Conservation (phyloP, 2,113 vertebrate species). For the Gobius niger region DNA sequence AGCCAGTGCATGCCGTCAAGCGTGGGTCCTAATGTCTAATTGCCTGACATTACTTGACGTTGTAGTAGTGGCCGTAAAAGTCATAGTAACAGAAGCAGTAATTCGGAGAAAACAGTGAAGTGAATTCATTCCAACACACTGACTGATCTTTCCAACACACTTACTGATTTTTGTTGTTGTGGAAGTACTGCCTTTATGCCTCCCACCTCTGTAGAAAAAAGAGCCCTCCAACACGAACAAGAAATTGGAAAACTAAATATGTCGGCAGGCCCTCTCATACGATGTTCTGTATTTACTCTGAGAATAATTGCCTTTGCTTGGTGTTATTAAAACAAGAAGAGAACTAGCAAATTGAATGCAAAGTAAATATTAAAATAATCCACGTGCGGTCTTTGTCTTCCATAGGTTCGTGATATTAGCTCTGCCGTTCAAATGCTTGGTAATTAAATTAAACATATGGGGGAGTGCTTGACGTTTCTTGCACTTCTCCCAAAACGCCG, state of each 20-base stretch:
- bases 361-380: slow-evolving; percentile 70
- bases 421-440: slow-evolving; percentile 67
- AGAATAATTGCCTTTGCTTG: slow-evolving; percentile 67
- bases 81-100: too few relatives aligned
- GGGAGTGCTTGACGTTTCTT: slow-evolving; percentile 68
- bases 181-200: neutral
- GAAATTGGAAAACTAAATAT: slow-evolving; percentile 46
- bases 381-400: slow-evolving; percentile 51
- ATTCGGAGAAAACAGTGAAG: too few relatives aligned
- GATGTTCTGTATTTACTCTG: slow-evolving; percentile 43
- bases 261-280: slow-evolving; percentile 41
- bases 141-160: neutral
- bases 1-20: too few relatives aligned
- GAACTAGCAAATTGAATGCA: slow-evolving; percentile 69
- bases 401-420: slow-evolving; percentile 55
- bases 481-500: slow-evolving; percentile 55
- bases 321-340: slow-evolving; percentile 70
- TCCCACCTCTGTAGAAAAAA: neutral
- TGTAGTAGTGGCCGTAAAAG: too few relatives aligned
- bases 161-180: neutral
- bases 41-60: too few relatives aligned
- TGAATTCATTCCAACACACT: too few relatives aligned
- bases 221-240: slow-evolving; percentile 19
- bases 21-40: too few relatives aligned
- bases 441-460: slow-evolving; percentile 76